Percentiles rank a stretch among this genome's conserved stretches.
Evolutionary conservation across 2,797 vertebrate genomes (phyloP).

Genomic region (Scomberomorus guttatus): DNA sequence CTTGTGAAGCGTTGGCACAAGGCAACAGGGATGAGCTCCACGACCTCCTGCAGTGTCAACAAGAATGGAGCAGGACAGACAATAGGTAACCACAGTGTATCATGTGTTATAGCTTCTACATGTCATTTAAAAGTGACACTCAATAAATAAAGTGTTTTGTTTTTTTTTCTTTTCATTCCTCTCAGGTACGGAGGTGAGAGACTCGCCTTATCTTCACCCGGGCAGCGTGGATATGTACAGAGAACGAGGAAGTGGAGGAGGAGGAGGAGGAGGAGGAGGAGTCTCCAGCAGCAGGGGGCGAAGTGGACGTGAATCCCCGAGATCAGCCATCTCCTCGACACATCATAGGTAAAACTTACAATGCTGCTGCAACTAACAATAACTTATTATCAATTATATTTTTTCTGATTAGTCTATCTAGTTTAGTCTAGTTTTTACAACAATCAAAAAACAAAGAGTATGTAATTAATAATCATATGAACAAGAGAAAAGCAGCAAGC

Average conservation of each 20-base stretch:
- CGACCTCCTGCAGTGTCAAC: slow-evolving; percentile 69
- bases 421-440: too few species aligned
- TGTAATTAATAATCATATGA: too few species aligned
- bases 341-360: slow-evolving; percentile 83
- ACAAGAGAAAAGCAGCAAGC: too few species aligned
- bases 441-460: too few species aligned
- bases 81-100: slow-evolving; percentile 79
- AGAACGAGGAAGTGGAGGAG: slow-evolving; percentile 86
- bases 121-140: not conserved
- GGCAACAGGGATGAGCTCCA: slow-evolving; percentile 85
- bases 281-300: slow-evolving; percentile 86
- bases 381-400: not conserved
- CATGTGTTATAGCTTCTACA: not conserved
- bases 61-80: slow-evolving; percentile 89
- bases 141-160: not conserved
- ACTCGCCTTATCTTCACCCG: slow-evolving; percentile 88
- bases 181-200: slow-evolving; percentile 88
- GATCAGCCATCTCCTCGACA: slow-evolving; percentile 84
- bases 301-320: slow-evolving; percentile 89
- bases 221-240: slow-evolving; percentile 88
- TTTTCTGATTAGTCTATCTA: not conserved
- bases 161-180: not conserved
- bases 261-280: slow-evolving; percentile 85
- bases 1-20: slow-evolving; percentile 95
- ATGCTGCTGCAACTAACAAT: not conserved